Evolutionary conservation across 1,140 invertebrate species (phyloP).

Genomic region (Cataglyphis hispanica): DNA sequence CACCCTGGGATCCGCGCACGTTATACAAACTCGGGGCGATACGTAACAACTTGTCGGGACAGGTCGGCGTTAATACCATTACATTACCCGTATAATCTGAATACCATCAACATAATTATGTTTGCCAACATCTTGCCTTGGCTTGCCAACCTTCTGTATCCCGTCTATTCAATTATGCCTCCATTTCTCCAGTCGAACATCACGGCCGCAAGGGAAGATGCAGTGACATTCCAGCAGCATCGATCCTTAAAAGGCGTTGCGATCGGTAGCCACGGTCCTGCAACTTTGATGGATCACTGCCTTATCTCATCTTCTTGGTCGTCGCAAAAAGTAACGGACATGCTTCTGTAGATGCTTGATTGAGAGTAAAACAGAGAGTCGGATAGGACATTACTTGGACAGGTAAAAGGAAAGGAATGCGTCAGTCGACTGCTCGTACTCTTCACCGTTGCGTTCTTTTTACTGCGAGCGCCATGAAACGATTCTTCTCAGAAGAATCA

Average conservation of each 20-base stretch:
- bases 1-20: background rate
- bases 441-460: constrained; percentile 1
- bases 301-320: background rate
- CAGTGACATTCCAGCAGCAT: background rate
- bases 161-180: constrained; percentile 52
- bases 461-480: background rate
- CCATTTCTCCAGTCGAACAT: constrained; percentile 26
- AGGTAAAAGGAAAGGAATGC: constrained; percentile 40
- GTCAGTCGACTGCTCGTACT: background rate
- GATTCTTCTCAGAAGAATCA: constrained; percentile 33
- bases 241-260: background rate
- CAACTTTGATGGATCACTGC: constrained; percentile 13
- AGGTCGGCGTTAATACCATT: constrained; percentile 57
- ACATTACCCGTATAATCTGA: constrained; percentile 53
- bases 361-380: constrained; percentile 4
- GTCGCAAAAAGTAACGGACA: constrained; percentile 6
- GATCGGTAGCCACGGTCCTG: background rate
- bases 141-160: constrained; percentile 26
- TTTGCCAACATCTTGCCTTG: constrained; percentile 61
- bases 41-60: constrained; percentile 3
- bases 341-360: background rate
- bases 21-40: constrained; percentile 55
- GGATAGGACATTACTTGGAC: background rate
- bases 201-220: constrained; percentile 16
- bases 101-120: constrained; percentile 64